Conservation (phyloP, 2,113 vertebrate species). For the Ia io region DNA sequence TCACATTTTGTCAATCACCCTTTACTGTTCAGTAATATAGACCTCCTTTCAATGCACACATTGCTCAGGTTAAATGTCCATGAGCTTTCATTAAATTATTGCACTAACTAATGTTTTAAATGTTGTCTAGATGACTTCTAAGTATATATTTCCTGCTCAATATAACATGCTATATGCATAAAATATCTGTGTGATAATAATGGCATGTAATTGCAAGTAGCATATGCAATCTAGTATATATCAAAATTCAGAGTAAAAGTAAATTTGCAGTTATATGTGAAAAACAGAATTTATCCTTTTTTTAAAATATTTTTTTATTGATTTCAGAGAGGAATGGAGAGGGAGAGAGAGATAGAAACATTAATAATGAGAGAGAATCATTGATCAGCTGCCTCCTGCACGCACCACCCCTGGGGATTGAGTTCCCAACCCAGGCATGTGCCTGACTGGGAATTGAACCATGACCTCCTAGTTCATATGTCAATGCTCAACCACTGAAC, state of each 20-base stretch:
- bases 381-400: no score
- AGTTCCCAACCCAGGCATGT: no score
- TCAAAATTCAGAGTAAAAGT: not conserved
- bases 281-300: not conserved
- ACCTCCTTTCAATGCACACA: not conserved
- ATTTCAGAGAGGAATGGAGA: no score
- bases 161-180: not conserved
- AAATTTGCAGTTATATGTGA: not conserved
- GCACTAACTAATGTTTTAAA: not conserved
- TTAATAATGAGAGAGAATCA: no score
- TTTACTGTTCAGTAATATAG: not conserved
- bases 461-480: no score
- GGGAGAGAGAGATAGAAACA: no score
- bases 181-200: not conserved
- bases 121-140: not conserved
- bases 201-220: not conserved
- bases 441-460: no score
- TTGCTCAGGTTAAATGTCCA: not conserved
- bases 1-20: not conserved
- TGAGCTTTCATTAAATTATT: not conserved
- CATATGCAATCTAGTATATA: not conserved
- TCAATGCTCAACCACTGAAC: no score
- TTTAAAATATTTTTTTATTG: no score
- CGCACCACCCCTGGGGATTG: no score
- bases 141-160: not conserved